Conservation (phyloP, 2,797 vertebrate species). For the Buphagus erythrorhynchus region DNA sequence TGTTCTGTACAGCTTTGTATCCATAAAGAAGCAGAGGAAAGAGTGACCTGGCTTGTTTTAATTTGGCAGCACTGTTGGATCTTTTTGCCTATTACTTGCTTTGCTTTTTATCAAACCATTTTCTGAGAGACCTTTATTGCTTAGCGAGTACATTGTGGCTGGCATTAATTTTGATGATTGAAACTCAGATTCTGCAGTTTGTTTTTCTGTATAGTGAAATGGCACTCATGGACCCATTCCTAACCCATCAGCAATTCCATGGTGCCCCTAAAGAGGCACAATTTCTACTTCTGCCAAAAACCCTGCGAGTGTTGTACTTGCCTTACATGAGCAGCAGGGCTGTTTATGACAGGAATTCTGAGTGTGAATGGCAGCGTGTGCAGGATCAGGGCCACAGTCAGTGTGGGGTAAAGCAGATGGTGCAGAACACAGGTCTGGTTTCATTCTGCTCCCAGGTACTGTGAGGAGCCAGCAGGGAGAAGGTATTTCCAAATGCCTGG, state of each 20-base stretch:
- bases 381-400: neutral
- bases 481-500: slow-evolving; percentile 11
- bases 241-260: fast-evolving
- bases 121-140: neutral
- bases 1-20: neutral
- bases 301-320: fast-evolving
- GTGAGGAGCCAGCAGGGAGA: neutral
- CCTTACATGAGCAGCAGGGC: neutral
- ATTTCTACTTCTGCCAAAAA: neutral
- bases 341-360: neutral
- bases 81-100: neutral
- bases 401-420: neutral
- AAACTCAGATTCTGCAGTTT: neutral
- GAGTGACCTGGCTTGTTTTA: neutral
- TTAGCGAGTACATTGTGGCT: neutral
- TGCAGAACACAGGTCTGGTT: neutral
- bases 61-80: neutral
- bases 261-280: neutral
- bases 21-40: neutral
- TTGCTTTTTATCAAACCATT: neutral
- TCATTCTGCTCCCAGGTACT: neutral
- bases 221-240: neutral
- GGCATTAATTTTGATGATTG: neutral
- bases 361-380: neutral
- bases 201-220: neutral